Base-by-base conservation (phyloP, 1,140 invertebrate genomes). In the Reticulitermes speratus region DNA sequence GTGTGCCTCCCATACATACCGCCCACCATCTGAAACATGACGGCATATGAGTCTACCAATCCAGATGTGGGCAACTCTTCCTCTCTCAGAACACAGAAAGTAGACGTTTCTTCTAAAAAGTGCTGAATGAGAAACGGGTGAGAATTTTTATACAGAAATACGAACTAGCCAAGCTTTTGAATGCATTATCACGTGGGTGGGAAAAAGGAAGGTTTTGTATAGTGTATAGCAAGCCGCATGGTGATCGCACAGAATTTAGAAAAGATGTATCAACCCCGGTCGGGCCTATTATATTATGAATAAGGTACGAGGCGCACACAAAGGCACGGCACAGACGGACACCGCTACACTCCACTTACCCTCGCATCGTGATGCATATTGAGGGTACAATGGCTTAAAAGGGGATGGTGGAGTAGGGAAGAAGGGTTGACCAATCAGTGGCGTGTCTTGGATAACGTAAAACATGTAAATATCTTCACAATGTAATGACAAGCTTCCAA, bases 261-360 rank as follows among this genome's bases (percentile, higher is more conserved):
- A 75, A 75, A 75, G 65, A 75, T 30, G n/a, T 16, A 75, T 30
- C n/a, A 75, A 75, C 65, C 65, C 65, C 25, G 52, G 52, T 30
- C 65, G n/a, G 19, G n/a, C 65, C 65, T 75, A 75, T 75, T 75
- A 75, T 75, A 75, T 75, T 75, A n/a, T 30, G 65, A 75, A 75
- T 30, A 75, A 25, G 65, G 65, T 11, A 75, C 25, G 65, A 75
- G 65, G 25, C 9, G 65, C 65, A 75, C n/a, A 75, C 65, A 75
- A 75, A 75, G n/a, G 25, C n/a, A 75, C 65, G 14, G 25, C 25
- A 75, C 65, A 9, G 65, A 75, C 7, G 65, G 65, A 75, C 65
- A 75, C 25, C 1, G 14, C 65, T 16, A 75, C 8, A 30, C 59
- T 75, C n/a, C 65, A 75, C 65, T 75, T 75, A 75, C 25, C 65